Conservation (phyloP, 2,797 vertebrate genomes). For the Liasis olivaceus region DNA sequence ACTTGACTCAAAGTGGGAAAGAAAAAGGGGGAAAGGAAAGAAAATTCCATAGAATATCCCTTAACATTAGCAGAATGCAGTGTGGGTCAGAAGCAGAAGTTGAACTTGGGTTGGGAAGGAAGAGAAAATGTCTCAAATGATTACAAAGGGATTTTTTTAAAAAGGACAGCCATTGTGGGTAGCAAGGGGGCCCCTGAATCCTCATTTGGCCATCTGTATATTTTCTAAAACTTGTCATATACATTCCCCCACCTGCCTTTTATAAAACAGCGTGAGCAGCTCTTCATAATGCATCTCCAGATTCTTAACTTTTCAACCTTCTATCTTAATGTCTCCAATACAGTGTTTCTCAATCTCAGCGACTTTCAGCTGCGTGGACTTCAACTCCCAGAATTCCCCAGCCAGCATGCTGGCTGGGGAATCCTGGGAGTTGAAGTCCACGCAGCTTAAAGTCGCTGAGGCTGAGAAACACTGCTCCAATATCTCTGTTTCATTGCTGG, state of each 20-base stretch:
- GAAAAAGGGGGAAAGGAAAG: neutral
- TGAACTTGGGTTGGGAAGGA: slow-evolving; percentile 50
- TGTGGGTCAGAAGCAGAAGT: slow-evolving; percentile 54
- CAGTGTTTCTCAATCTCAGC: no score
- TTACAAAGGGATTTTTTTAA: slow-evolving; percentile 44
- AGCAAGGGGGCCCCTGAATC: neutral
- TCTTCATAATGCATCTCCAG: neutral
- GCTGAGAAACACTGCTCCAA: no score
- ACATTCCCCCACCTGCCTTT: neutral
- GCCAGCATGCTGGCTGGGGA: no score
- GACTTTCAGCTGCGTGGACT: no score
- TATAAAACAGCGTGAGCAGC: neutral
- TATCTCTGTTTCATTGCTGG: neutral
- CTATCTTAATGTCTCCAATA: neutral
- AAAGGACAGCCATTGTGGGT: slow-evolving; percentile 39
- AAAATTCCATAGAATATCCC: neutral
- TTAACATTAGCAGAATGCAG: slow-evolving; percentile 59
- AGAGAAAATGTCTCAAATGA: slow-evolving; percentile 53
- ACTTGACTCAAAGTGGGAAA: neutral
- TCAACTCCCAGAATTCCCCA: no score
- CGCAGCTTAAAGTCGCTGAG: no score
- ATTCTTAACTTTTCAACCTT: neutral
- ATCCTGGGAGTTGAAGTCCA: no score
- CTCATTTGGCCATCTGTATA: neutral
- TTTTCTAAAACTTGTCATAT: neutral